Evolutionary conservation across 2,113 vertebrate genomes (phyloP), one percentile per base, ranked within the genome.

Genomic region (Ceyx margarethae): DNA sequence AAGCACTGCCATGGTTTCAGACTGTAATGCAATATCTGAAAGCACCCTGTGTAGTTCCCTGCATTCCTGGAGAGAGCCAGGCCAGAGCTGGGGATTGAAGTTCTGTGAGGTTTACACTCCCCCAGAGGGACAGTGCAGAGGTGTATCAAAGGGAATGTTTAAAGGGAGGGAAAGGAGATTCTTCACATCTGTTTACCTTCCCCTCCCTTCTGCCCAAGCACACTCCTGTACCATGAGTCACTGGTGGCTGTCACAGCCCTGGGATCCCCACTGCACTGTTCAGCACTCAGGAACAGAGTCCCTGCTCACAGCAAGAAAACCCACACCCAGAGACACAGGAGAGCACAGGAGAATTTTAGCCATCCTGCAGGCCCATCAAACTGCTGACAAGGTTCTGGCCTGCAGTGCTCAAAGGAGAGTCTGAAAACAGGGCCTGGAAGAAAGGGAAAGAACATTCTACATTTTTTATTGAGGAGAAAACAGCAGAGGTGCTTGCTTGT

Each of bases 121-220:
- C 90, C 81, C 5, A 4, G 35, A 92, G 94, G 77, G 73, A 66
- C 0, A 0, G 86, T 48, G 71, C 74, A 48, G 15, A 94, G 80
- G 87, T 91, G 71, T 85, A 62, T 84, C 88, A 95, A 88, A 97
- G 69, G 93, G 35, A 91, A 72, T 16, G 61, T 76, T 92, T 91
- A 75, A 81, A 91, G 77, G 64, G 69, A 76, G 75, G 81, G 73
- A 72, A 86, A 66, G 64, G 23, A 95, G 56, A 37, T 94, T 50
- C 81, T 93, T 54, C 87, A 95, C 93, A 85, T 35, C 69, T 23
- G 22, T 40, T 45, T 92, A 51, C 77, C 53, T 93, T 92, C 71
- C 72, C 85, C 86, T 95, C 92, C 91, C 94, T 43, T 89, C 79
- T 86, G 90, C 75, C 56, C 72, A 51, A 78, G 61, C 75, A 62